Base-by-base conservation (phyloP, 2,888 invertebrate genomes). In the Elegia similella region DNA sequence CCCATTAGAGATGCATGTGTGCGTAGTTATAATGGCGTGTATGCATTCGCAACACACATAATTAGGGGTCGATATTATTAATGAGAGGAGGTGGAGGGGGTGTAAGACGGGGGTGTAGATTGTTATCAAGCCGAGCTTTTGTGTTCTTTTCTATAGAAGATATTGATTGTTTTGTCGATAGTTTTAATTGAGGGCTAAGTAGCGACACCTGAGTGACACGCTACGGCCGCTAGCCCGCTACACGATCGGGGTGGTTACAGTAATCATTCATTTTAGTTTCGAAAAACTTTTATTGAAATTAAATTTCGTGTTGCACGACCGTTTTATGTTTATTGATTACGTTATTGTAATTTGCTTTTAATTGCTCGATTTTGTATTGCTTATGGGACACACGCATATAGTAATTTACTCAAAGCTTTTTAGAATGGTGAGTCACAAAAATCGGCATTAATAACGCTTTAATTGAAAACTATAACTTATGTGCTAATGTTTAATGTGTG, bases 21-120 rank as follows among this genome's bases (percentile, higher is more conserved):
- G 74, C 72, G 68, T 65, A 65, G 65, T 65, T 64, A 65, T 59
- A 59, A 63, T 65, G 61, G 64, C 63, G 66, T 68, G 75, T 73
- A 77, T 89, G 89, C 91, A 91, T 92, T 91, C 87, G 90, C 89
- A 88, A 87, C 88, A 86, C 83, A 87, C 82, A 86, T 91, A 92
- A 92, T 92, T 92, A 92, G 92, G 81, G 88, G 88, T 86, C 84
- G 85, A 89, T 89, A 90, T 86, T 91, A 90, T 91, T 92, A 91
- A 92, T 92, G 92, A 92, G 91, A 72, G 82, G 83, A 82, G 76
- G 76, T 74, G 61, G n/a, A n/a, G 64, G 59, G 67, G 73, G 69
- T 78, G 72, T 66, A 71, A 72, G 73, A 70, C 70, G 70, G 54
- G 80, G 78, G 74, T 67, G 73, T 70, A 77, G 84, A 85, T 83